Percentiles rank a stretch among this genome's conserved stretches.
phyloP scores from a whole-genome alignment of 2,888 invertebrate genomes.

The Agonopterix arenella region DNA sequence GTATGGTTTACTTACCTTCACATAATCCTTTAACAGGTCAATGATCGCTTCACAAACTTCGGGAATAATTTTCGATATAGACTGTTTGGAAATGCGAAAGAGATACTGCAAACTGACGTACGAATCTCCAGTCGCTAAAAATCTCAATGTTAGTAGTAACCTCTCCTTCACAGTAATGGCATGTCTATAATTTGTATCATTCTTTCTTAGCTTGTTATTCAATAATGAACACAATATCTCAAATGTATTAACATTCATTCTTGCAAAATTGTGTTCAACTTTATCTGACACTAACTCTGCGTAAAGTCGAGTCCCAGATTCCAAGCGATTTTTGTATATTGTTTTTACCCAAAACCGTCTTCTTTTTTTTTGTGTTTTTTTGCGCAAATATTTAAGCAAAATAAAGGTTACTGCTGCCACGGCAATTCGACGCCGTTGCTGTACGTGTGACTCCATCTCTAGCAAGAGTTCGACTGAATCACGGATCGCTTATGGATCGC shows the following conservation, averaged over 20 bases:
- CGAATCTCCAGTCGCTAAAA: constrained; percentile 20
- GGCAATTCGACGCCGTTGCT: constrained; percentile 11
- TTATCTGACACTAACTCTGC: constrained; percentile 13
- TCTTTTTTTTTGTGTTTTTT: constrained; percentile 7
- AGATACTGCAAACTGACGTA: constrained; percentile 9
- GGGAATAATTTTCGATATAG: constrained; percentile 16
- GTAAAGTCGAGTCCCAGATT: constrained; percentile 11
- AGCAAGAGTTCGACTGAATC: constrained; percentile 15
- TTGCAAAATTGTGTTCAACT: constrained; percentile 19
- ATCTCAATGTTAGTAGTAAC: constrained; percentile 16
- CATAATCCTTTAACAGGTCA: constrained; percentile 16
- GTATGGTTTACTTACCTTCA: constrained; percentile 16
- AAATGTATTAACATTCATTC: constrained; percentile 17
- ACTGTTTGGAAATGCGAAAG: constrained; percentile 13
- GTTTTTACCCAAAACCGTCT: constrained; percentile 13
- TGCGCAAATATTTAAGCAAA: neutral
- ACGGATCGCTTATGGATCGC: constrained; percentile 10
- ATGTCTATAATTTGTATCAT: constrained; percentile 18
- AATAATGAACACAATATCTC: constrained; percentile 18
- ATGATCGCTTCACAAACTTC: constrained; percentile 19
- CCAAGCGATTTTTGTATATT: constrained; percentile 9
- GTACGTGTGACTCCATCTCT: constrained; percentile 19
- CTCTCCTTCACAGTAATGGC: constrained; percentile 19
- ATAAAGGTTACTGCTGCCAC: neutral
- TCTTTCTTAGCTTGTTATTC: constrained; percentile 12